Base-by-base conservation (phyloP, 2,888 invertebrate species). In the Apamea epomidion region DNA sequence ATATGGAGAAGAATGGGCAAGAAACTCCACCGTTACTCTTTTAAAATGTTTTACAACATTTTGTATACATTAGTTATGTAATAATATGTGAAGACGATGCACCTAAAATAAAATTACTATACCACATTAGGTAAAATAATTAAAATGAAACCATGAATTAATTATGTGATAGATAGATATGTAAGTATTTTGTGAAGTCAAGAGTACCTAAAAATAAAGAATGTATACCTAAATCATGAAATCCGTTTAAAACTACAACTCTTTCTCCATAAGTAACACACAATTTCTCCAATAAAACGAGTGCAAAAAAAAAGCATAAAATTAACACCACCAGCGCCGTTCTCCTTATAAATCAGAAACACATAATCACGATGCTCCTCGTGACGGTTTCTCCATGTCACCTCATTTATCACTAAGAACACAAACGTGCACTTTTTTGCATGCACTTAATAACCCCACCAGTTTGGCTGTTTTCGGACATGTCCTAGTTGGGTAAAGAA, bases 351-450 rank as follows among this genome's bases (percentile, higher is more conserved):
- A 83, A 80, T 84, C 79, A 87, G 80, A 81, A 76, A 75, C 84
- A 82, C 78, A 76, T 74, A 84, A 81, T 85, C 88, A 87, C 81
- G 90, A 93, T 92, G 90, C 91, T 42, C 79, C 80, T 86, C 89
- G 88, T 90, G 92, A 89, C 88, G 74, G 86, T 85, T 80, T 82
- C 89, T 79, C 81, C 89, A 82, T 94, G 94, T 95, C 95, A 95
- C 95, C 94, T 94, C 95, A 92, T 94, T 92, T 93, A 93, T 95
- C 95, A 94, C 91, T 75, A 84, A 86, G 91, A 93, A 93, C 92
- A 76, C 78, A 84, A 89, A 86, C 90, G 92, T 92, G 92, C 90
- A 89, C 90, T 93, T 94, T 93, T 94, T 93, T 91, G 89, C 89
- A 92, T 92, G 90, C 90, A 88, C 76, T 76, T 62, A 80, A 54